A percentile compares a stretch with the other conserved stretches of the same genome.
These are phyloP conservation scores for Ursus arctos DNA, from an alignment of 2,113 vertebrate genomes.

Conservation along the genomic window DNA sequence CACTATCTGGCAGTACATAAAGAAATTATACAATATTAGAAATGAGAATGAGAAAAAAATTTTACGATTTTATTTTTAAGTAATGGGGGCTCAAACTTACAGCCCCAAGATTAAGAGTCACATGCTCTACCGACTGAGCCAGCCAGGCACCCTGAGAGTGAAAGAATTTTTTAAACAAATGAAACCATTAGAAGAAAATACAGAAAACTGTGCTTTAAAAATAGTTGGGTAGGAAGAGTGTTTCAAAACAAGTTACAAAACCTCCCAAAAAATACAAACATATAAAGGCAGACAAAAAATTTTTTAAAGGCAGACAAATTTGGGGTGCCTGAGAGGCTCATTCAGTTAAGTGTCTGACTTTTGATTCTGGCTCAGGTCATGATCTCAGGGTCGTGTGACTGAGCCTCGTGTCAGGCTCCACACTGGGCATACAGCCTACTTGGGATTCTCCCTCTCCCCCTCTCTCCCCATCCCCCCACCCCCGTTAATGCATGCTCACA, in stretches of 20 bases:
- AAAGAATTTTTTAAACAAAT: not conserved
- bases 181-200: constrained; percentile 2
- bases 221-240: not conserved
- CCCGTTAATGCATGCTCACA: not conserved
- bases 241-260: constrained; percentile 2
- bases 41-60: not conserved
- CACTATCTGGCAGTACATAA: not conserved
- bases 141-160: not conserved
- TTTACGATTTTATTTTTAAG: not conserved
- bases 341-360: not conserved
- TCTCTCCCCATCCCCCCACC: not conserved
- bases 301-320: not conserved
- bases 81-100: not conserved
- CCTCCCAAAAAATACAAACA: not conserved
- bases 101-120: not conserved
- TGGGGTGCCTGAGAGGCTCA: not conserved
- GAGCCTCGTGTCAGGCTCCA: not conserved
- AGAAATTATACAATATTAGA: not conserved
- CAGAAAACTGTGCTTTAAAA: not conserved
- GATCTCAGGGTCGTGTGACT: not conserved
- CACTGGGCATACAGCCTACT: not conserved
- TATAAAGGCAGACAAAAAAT: not conserved
- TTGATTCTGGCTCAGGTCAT: not conserved
- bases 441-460: not conserved
- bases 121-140: not conserved